Evolutionary conservation across 2,797 vertebrate genomes (phyloP).

Genomic region (Poeciliopsis gracilis): DNA sequence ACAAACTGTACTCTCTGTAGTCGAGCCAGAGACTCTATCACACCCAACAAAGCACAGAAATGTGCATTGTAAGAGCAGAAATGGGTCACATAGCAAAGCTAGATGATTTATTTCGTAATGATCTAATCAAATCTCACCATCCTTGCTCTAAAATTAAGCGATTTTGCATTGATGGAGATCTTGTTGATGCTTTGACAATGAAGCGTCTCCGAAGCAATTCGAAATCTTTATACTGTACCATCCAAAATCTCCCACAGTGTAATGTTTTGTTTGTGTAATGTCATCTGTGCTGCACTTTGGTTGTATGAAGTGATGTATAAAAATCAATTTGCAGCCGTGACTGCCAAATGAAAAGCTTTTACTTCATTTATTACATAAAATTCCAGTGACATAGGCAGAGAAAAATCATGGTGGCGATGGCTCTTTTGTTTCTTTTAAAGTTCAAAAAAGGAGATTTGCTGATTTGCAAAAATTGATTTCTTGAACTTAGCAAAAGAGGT

Average conservation of each 20-base stretch:
- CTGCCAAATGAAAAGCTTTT: background rate
- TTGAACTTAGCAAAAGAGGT: background rate
- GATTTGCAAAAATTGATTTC: background rate
- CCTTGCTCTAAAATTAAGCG: background rate
- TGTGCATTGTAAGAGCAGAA: background rate
- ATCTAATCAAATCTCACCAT: background rate
- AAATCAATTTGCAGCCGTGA: background rate
- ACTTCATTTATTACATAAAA: background rate
- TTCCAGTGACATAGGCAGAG: background rate
- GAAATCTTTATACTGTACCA: background rate
- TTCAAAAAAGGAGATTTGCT: background rate
- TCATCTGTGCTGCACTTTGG: background rate
- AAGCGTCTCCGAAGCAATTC: background rate
- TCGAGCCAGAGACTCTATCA: constrained; percentile 5
- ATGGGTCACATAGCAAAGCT: background rate
- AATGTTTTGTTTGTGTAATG: background rate
- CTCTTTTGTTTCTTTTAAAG: background rate
- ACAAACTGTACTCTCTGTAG: constrained; percentile 8
- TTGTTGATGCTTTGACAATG: background rate
- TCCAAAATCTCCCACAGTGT: background rate
- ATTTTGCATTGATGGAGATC: background rate
- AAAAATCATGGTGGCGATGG: background rate
- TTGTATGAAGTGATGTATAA: background rate
- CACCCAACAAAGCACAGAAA: background rate
- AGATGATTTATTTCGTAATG: background rate